Evolutionary conservation across 2,888 invertebrate genomes (phyloP), one percentile per base, ranked within the genome.

Genomic region (Tiliacea citrago): DNA sequence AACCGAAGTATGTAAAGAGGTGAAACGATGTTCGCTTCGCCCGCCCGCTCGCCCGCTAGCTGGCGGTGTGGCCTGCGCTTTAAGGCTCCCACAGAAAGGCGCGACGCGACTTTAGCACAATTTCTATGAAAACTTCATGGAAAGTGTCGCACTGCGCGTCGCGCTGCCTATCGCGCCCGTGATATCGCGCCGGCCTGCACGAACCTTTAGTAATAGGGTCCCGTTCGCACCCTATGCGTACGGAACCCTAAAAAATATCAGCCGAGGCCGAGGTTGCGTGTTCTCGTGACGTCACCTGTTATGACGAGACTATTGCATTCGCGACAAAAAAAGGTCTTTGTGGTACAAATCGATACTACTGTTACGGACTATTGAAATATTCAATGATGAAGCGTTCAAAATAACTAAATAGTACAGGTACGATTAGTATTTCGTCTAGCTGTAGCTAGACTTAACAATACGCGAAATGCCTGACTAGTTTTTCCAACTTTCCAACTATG

Each of bases 241-340:
- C 58, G 29, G 58, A 35, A 58, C 58, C 29, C 18, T 58, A 58
- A 35, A 68, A 74, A 63, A 71, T 6, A 82, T 8, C 66, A 57
- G 29, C 39, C 47, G 63, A 68, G 73, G 75, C 76, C 53, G 47
- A 68, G n/a, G n/a, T 82, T 75, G 86, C 78, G 73, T 70, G 55
- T 65, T 57, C 39, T 68, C 57, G 53, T 85, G 78, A 86, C 83
- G 83, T 85, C 81, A 83, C n/a, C 21, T 51, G 62, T 61, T 75
- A 85, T 80, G 87, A 68, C 68, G 75, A 61, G 63, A 72, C 58
- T 35, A 24, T 67, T 86, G 73, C 82, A 73, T 72, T 73, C 21
- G 66, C 45, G 58, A 75, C 63, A 85, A 82, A 85, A 87, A 82
- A 10, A 68, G 39, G 74, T 74, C 62, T 72, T 83, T 61, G 57